These are phyloP conservation scores for Acleris laterana DNA, from an alignment of 2,888 invertebrate genomes.

Conservation along the genomic window DNA sequence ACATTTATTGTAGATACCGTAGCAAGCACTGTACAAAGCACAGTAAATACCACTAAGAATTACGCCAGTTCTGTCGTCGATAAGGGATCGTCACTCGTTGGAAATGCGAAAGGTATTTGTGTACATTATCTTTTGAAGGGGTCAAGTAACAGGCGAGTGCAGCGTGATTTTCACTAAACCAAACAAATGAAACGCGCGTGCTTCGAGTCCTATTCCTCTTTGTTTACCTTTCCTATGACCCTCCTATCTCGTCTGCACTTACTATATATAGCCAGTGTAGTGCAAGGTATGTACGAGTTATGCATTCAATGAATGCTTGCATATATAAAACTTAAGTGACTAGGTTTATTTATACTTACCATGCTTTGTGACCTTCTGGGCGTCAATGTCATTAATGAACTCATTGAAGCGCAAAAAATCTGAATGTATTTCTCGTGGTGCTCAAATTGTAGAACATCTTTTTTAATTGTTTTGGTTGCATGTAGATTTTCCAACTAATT, in stretches of 20 bases:
- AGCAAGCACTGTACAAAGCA: conserved; percentile 61
- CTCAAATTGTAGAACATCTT: neutral
- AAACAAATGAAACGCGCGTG: conserved; percentile 14
- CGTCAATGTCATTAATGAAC: neutral
- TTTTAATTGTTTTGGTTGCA: conserved; percentile 47
- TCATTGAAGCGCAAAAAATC: neutral
- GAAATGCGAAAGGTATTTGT: conserved; percentile 50
- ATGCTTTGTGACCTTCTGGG: neutral
- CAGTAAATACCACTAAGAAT: conserved; percentile 73
- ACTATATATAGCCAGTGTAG: conserved; percentile 32
- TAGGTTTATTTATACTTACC: neutral
- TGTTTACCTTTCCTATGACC: conserved; percentile 34
- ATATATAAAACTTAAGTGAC: conserved; percentile 13
- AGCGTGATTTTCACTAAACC: conserved; percentile 23
- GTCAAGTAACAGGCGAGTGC: conserved; percentile 4
- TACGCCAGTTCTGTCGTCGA: conserved; percentile 73
- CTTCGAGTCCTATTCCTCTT: conserved; percentile 8
- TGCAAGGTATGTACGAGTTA: conserved; percentile 16
- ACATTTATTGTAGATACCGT: conserved; percentile 49
- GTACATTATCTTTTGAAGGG: conserved; percentile 4
- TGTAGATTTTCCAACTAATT: conserved; percentile 43
- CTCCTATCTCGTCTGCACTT: conserved; percentile 25
- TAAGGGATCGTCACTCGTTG: conserved; percentile 62
- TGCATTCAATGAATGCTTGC: conserved; percentile 1
- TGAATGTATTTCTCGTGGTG: neutral